Evolutionary conservation across 2,888 invertebrate species (phyloP), one percentile per base, ranked within the genome.

Genomic region (Operophtera brumata): DNA sequence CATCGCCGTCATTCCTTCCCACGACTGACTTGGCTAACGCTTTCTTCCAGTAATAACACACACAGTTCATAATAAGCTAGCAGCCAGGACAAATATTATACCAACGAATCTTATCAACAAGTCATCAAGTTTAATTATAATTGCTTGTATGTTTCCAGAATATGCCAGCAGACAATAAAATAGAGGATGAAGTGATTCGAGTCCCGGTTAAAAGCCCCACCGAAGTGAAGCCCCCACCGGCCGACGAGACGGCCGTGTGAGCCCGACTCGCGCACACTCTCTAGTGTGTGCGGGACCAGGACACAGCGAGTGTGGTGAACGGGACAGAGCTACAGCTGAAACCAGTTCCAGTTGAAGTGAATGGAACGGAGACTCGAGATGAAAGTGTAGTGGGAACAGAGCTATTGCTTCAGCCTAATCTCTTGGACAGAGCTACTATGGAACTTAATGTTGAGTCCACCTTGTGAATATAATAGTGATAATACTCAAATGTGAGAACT

Each of bases 161-260:
- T 66, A 73, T 89, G 76, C 88, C 89, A 11, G 76, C 77, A 25
- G 90, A 91, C 12, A 68, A 80, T 0, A 90, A 88, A 46, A 36
- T 86, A 6, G 89, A 89, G 42, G 89, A 89, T 6, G 90, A 89
- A 45, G 75, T 87, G 20, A 77, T 88, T 61, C 66, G 83, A 0
- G 80, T 85, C 1, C 82, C 85, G 0, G 73, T 79, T 32, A 75
- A 74, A 64, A 75, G 71, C 47, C 73, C 82, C 9, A 68, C 78
- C 1, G 78, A 77, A 63, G 65, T 11, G 30, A 57, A 54, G 32
- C 54, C 71, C 63, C 65, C 74, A 1, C 71, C 76, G 14, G 78
- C 86, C 1, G 87, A 87, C 67, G 90, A 90, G 77, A 90, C 90
- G 6, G 85, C 90, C 51, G 90, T 90, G 51, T 90, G 89, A 90